Percentiles rank a stretch among this genome's conserved stretches.
Evolutionary conservation across 2,113 vertebrate genomes (phyloP).

Genomic region (Baryphthengus martii): DNA sequence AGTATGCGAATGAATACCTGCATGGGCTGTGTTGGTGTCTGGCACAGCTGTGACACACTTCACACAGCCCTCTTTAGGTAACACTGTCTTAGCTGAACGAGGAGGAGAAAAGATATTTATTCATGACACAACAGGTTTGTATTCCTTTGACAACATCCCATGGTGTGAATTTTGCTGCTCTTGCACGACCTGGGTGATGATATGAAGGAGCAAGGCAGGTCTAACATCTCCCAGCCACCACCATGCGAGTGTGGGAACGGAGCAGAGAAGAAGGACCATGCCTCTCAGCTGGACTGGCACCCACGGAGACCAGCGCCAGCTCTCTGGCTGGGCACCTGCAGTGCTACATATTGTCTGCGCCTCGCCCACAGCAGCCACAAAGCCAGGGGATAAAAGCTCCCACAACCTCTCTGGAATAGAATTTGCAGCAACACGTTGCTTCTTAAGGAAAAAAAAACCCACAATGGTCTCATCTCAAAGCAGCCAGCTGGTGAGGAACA

Average conservation of each 20-base stretch:
- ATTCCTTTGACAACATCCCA: background rate
- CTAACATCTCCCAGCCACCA: background rate
- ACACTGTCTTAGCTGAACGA: rapidly evolving
- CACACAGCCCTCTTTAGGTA: background rate
- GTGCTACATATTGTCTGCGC: background rate
- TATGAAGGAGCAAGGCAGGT: background rate
- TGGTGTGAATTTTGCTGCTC: background rate
- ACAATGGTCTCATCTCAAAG: background rate
- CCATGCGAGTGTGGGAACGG: background rate
- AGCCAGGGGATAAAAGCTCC: background rate
- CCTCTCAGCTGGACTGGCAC: rapidly evolving
- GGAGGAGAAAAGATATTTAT: background rate
- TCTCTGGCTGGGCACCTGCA: rapidly evolving
- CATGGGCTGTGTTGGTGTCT: background rate
- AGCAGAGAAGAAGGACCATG: background rate
- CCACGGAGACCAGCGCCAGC: background rate
- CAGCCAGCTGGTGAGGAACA: conserved; percentile 6
- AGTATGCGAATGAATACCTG: background rate
- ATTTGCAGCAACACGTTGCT: background rate
- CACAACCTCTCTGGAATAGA: background rate
- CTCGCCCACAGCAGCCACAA: background rate
- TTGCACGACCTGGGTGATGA: rapidly evolving
- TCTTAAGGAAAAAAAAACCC: background rate
- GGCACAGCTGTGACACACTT: background rate
- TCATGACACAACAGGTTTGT: background rate